Evolutionary conservation across 2,888 invertebrate genomes (phyloP), one percentile per base, ranked within the genome.

Genomic region (Apomyelois bistriatella): DNA sequence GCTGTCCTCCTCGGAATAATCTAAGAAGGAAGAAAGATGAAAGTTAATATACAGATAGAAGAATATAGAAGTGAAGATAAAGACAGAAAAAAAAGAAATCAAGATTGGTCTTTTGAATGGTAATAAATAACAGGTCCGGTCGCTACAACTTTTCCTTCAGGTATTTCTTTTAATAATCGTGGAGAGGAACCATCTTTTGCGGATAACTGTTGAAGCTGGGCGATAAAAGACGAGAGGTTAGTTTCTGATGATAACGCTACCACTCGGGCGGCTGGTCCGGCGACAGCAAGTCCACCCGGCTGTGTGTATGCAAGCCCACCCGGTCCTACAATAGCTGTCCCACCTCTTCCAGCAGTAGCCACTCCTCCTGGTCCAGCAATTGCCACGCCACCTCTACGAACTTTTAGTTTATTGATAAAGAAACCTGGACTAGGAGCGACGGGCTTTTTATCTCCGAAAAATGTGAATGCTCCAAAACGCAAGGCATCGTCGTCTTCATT

Each of bases 331-430:
- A 95, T 94, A 0, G 95, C 95, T 0, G 95, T 95, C 4, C 95
- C 95, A 6, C 95, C 95, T 68, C 93, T 93, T 10, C 95, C 95
- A 1, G 95, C 95, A 0, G 95, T 95, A 0, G 95, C 95, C 9
- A 95, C 94, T 35, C 95, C 95, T n/a, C 95, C 95, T 0, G 95
- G 95, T 0, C 95, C 95, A 1, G 95, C 95, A 50, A 95, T 95
- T 0, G 95, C 95, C 5, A 95, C 95, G 12, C 95, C 95, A 1
- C 95, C 95, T 73, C 92, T 92, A 56, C 93, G 90, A 15, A 95
- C 95, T 75, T 93, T 94, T 17, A 95, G 72, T 61, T 91, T 91
- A 60, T 94, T 93, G 54, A 94, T 94, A 58, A 94, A 93, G 59
- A 94, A 93, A 1, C 94, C 94, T 57, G 91, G 92, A 57, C 91